A percentile compares a stretch with the other conserved stretches of the same genome.
phyloP scores from a whole-genome alignment of 2,888 invertebrate species.

The Synergus itoensis region DNA sequence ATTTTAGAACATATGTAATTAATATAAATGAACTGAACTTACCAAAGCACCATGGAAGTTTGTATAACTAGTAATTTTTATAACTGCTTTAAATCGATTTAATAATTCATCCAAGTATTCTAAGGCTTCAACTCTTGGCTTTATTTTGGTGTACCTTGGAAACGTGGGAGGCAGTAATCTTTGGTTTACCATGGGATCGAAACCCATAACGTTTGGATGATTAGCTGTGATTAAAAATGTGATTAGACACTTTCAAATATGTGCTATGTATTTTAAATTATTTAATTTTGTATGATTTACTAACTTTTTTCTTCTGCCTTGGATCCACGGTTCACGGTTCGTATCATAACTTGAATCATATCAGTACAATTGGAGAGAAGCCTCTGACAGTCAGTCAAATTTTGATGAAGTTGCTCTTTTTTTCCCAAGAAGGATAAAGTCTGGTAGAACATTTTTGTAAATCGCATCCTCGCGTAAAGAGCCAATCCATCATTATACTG shows the following conservation, averaged over 20 bases:
- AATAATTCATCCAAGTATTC: slow-evolving; percentile 90
- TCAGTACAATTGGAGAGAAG: slow-evolving; percentile 89
- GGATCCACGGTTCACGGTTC: slow-evolving; percentile 86
- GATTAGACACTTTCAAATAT: slow-evolving; percentile 33
- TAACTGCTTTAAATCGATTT: slow-evolving; percentile 88
- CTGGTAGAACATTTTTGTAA: slow-evolving; percentile 92
- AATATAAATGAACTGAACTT: slow-evolving; percentile 61
- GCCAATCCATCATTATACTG: slow-evolving; percentile 83
- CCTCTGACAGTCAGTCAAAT: slow-evolving; percentile 89
- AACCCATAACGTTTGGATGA: slow-evolving; percentile 91
- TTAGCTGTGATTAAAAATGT: slow-evolving; percentile 79
- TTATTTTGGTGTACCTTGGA: slow-evolving; percentile 96
- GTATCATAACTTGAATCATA: slow-evolving; percentile 88
- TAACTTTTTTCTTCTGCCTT: slow-evolving; percentile 84
- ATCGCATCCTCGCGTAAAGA: slow-evolving; percentile 89
- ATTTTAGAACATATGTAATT: slow-evolving; percentile 16
- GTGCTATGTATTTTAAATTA: slow-evolving; percentile 67
- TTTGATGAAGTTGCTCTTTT: slow-evolving; percentile 82
- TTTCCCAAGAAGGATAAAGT: slow-evolving; percentile 86
- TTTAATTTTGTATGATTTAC: slow-evolving; percentile 61
- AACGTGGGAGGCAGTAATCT: slow-evolving; percentile 98
- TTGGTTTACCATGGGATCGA: slow-evolving; percentile 97
- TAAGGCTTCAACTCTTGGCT: slow-evolving; percentile 88
- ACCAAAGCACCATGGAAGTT: slow-evolving; percentile 92
- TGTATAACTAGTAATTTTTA: slow-evolving; percentile 88